Evolutionary conservation across 2,797 vertebrate genomes (phyloP), one percentile per base, ranked within the genome.

Genomic region (Graptemys geographica): DNA sequence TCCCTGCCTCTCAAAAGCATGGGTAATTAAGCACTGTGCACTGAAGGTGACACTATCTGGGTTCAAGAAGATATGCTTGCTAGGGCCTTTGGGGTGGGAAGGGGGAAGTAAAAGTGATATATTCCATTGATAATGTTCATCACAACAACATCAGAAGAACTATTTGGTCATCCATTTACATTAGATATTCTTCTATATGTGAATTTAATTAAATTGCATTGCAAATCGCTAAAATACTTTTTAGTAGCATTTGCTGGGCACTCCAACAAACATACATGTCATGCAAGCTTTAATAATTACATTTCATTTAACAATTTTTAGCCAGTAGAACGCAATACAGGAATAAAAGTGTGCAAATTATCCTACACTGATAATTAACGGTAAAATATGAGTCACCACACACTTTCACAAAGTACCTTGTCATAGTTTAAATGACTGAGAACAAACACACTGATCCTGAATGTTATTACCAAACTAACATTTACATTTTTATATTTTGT

Each of bases 141-240:
- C 51, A 33, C 8, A 88, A 33, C 8, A 88, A 4, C 56, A 88
- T 79, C 81, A 90, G 56, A 4, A 89, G 16, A 94, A 92, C 6
- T 89, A 92, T 91, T 53, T 88, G 83, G 90, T 88, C 27, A 96
- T 94, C 19, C n/a, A 94, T 94, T 94, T 95, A 49, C 89, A 94
- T 94, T 89, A 93, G 44, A 84, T 23, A 90, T 90, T 84, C 88
- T 92, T 93, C 97, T 92, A 51, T 88, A 94, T 95, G 92, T 94
- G 92, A 96, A 96, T 96, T 93, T 62, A 97, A 97, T 97, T 96
- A 96, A 89, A 89, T 62, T 90, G 86, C 88, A 95, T 96, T 96
- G 96, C 95, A 95, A 94, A 97, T 44, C 11, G 59, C 79, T 94
- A 69, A 84, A 94, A 92, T 93, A 92, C 81, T 96, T 62, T 91